Evolutionary conservation across 2,113 vertebrate genomes (phyloP).

Genomic region (Apteryx mantelli): DNA sequence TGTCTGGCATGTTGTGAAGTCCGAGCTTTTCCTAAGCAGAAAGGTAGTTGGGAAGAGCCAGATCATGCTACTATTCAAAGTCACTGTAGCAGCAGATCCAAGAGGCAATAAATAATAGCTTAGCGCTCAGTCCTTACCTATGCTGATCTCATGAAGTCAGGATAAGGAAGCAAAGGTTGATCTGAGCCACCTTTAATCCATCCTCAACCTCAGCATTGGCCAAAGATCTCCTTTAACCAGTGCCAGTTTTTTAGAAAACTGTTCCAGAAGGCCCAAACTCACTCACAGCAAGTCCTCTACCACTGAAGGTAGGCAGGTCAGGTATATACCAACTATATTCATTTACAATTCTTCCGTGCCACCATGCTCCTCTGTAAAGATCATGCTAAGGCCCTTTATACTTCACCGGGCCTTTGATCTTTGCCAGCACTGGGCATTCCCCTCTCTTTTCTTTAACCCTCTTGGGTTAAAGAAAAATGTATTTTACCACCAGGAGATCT

Average conservation of each 20-base stretch:
- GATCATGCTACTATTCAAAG: neutral
- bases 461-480: neutral
- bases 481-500: neutral
- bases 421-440: neutral
- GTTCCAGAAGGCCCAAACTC: neutral
- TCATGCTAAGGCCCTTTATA: neutral
- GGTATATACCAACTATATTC: neutral
- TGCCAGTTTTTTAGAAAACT: neutral
- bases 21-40: neutral
- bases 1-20: neutral
- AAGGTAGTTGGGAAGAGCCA: neutral
- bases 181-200: neutral
- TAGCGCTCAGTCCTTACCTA: neutral
- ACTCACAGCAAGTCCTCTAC: neutral
- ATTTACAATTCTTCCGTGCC: neutral
- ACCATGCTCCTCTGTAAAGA: neutral
- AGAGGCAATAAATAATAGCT: neutral
- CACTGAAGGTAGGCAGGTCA: neutral
- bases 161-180: constrained; percentile 21
- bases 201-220: neutral
- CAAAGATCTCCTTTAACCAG: constrained; percentile 5
- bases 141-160: neutral
- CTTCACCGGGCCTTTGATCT: neutral
- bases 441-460: neutral
- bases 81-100: neutral